Evolutionary conservation across 2,888 invertebrate genomes (phyloP).

Genomic region (Clunio marinus): DNA sequence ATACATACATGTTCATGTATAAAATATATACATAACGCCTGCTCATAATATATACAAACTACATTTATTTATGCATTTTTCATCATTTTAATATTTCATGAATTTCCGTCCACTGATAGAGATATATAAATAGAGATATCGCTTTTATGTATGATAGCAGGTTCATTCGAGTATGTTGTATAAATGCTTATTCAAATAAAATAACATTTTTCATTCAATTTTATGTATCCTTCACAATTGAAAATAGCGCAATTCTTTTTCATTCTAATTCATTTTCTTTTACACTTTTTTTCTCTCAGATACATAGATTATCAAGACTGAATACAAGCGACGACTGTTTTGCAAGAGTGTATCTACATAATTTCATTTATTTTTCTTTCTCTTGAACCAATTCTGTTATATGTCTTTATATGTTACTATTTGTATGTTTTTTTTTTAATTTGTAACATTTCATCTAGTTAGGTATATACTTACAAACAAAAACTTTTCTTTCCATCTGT

Average conservation of each 20-base stretch:
- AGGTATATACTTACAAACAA: conserved; percentile 1
- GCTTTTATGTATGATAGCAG: no score
- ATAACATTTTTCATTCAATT: no score
- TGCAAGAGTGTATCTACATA: not conserved
- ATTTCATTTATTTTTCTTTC: not conserved
- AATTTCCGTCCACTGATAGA: conserved; percentile 28
- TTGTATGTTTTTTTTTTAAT: not conserved
- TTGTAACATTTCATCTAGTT: conserved; percentile 7
- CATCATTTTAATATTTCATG: conserved; percentile 33
- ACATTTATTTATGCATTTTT: not conserved
- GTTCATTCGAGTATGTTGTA: no score
- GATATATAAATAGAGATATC: no score
- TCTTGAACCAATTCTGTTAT: not conserved
- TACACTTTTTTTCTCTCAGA: no score
- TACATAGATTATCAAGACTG: no score
- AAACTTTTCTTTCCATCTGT: not conserved
- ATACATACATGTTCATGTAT: no score
- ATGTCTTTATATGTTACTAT: conserved; percentile 8
- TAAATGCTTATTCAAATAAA: no score
- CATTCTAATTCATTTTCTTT: not conserved
- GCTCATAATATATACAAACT: not conserved
- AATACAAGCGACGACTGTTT: not conserved
- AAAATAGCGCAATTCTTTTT: not conserved
- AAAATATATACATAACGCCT: conserved; percentile 18
- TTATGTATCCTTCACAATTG: no score